Evolutionary conservation across 2,888 invertebrate species (phyloP), one percentile per base, ranked within the genome.

Genomic region (Morpho helenor): DNA sequence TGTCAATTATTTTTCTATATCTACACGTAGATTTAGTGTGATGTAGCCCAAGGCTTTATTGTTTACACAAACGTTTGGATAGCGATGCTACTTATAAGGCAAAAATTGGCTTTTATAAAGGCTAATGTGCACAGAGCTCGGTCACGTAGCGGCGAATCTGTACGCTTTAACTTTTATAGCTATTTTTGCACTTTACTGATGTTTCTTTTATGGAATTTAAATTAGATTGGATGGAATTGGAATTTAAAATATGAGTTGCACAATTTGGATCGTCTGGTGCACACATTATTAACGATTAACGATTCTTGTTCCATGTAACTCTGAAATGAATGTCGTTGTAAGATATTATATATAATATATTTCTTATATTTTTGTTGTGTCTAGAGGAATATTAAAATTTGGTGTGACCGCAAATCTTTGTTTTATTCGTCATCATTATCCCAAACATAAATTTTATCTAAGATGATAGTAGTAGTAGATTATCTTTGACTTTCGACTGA

Each of bases 301-400:
- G 31, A 31, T 31, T 31, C 31, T 31, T 31, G 1, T 3, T 31
- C 31, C 31, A 5, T 45, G 10, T 45, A 44, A 45, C 39, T 39
- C 23, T 16, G 46, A 53, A 53, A 53, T 53, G 46, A 40, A 53
- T 47, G 46, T 46, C n/a, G 46, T 22, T 53, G 53, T 53, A 46
- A 41, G 40, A 40, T 53, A 48, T 54, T 47, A 41, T 52, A 46
- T 31, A 47, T 48, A n/a, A 56, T 56, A 56, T 52, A 60, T 60
- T 60, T 60, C 52, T 56, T 61, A 56, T 44, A 50, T 56, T 59
- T 53, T 56, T 59, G 50, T 61, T 61, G 51, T 55, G 52, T 43
- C 47, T 59, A 56, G 52, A 59, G 54, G 42, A 59, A 53, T 42
- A 54, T 49, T 31, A 56, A 51, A 45, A 51, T 58, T 56, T 54